phyloP scores from a whole-genome alignment of 2,888 invertebrate genomes.

The Eupithecia insigniata region DNA sequence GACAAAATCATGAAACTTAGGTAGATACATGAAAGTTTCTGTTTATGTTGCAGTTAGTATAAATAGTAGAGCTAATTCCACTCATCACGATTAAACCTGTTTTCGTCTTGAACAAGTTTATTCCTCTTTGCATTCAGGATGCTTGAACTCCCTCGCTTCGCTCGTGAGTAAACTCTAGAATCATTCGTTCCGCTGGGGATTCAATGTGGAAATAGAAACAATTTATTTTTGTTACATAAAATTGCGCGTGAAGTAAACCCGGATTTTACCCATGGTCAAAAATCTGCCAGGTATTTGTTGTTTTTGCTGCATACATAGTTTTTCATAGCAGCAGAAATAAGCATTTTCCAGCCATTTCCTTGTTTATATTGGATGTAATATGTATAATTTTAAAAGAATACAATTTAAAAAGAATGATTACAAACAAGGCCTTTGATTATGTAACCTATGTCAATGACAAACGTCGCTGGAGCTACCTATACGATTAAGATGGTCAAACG shows the following conservation, averaged over 20 bases:
- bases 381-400: background rate
- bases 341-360: background rate
- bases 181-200: background rate
- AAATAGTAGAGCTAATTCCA: background rate
- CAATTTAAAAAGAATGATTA: background rate
- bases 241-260: background rate
- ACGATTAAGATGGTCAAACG: background rate
- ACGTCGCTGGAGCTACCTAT: background rate
- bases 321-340: too few species aligned
- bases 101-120: background rate
- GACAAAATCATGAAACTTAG: too few species aligned
- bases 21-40: background rate
- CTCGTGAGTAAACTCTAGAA: background rate
- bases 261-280: background rate
- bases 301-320: background rate
- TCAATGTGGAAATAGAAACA: too few species aligned
- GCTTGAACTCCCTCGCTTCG: background rate
- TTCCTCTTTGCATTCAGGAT: background rate
- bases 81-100: background rate
- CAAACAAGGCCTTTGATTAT: background rate
- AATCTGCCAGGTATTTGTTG: background rate
- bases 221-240: background rate
- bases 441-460: background rate
- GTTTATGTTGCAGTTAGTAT: background rate
- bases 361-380: background rate